A percentile compares a stretch with the other conserved stretches of the same genome.
Conservation (phyloP, 1,140 invertebrate genomes). For the Drosophila arawakana region DNA sequence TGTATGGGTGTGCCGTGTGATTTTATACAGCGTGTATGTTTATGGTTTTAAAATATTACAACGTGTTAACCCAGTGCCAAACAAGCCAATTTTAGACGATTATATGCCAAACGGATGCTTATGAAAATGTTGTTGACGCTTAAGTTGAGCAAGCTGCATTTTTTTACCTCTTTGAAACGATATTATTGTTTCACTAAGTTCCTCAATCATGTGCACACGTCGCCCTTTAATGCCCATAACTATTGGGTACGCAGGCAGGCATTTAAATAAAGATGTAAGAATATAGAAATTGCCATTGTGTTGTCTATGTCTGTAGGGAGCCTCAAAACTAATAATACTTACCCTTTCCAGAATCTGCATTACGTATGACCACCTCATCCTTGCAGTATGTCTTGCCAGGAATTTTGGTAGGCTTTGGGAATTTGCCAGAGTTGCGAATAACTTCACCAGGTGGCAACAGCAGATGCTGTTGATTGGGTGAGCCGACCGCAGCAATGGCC, state of each 20-base stretch:
- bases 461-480: conserved; percentile 78
- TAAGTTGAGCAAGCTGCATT: conserved; percentile 43
- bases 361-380: conserved; percentile 96
- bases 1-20: neutral
- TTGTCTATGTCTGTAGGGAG: neutral
- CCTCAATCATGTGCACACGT: conserved; percentile 98
- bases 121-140: conserved; percentile 3
- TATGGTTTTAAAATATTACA: neutral
- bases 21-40: neutral
- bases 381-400: conserved; percentile 96
- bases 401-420: conserved; percentile 94
- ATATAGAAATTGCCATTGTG: neutral
- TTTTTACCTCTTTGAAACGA: conserved; percentile 99
- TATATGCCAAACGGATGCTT: conserved; percentile 18
- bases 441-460: conserved; percentile 92
- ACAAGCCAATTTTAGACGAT: conserved; percentile 10
- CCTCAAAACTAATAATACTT: conserved; percentile 63
- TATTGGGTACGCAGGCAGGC: conserved; percentile 75
- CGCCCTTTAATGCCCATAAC: conserved; percentile 99
- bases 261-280: conserved; percentile 17
- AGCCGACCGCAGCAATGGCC: conserved; percentile 77
- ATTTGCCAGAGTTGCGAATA: conserved; percentile 94
- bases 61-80: conserved; percentile 2
- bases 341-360: conserved; percentile 98
- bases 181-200: conserved; percentile 98